Base-by-base conservation (phyloP, 37 sponge, comb jelly and placozoan species). In the Haliclona indistincta region DNA sequence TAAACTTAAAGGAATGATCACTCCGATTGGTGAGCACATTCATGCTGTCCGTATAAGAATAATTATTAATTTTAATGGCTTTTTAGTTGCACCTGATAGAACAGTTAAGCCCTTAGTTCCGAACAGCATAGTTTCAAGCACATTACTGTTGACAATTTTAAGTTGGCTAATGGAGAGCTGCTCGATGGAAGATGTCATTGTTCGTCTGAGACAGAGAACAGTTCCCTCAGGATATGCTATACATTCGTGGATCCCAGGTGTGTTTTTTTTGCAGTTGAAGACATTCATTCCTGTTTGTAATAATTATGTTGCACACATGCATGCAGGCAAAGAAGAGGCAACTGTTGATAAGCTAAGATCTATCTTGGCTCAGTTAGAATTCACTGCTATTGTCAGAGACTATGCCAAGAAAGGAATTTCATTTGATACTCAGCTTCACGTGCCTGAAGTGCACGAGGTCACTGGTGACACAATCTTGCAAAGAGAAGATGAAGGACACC, bases 341-440 rank as follows among this genome's bases (percentile, higher is more conserved):
- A 20, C 15, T 43, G 45, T 11, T 32, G 38, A 80, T 2, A 49
- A 30, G 44, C 37, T 68, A 28, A 54, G 38, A 30, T 69, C 81
- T 15, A 71, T 52, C n/a, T 34, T 78, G 26, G 71, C 81, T 7
- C 81, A 80, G 44, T 35, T 80, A 28, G 71, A 80, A 37, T 78
- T 43, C 34, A n/a, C 20, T n/a, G 35, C 34, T 25, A 43, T 26
- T 66, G 55, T 78, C 23, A 6, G 68, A 8, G 34, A 47, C 29
- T 78, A 78, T 44, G 79, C 39, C 26, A 36, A 38, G 30, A 54
- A 67, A 19, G 79, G 79, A 22, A n/a, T 67, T 30, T 65, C 77
- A 20, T 76, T 76, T 35, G 2, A 45, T 39, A 63, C 77, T 10
- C 23, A 74, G 4, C 11, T 76, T 22, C 34, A 78, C 55, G 68